phyloP scores from a whole-genome alignment of 2,113 vertebrate genomes.

The Osmerus mordax region DNA sequence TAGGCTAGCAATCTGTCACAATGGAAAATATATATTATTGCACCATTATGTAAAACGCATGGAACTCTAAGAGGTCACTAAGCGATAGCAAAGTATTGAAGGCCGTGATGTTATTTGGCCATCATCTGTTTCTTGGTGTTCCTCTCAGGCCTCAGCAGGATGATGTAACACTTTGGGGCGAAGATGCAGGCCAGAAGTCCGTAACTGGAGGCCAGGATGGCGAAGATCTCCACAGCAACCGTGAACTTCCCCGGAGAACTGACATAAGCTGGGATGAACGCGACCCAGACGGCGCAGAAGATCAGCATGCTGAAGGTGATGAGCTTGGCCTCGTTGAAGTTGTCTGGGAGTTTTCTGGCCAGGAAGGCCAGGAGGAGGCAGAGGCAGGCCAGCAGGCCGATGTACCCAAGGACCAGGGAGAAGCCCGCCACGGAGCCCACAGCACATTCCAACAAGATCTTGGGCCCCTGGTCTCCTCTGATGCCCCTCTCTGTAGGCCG shows the following conservation, averaged over 20 bases:
- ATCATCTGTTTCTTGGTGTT: slow-evolving; percentile 40
- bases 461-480: slow-evolving; percentile 37
- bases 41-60: no score
- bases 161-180: slow-evolving; percentile 50
- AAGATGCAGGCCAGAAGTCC: slow-evolving; percentile 53
- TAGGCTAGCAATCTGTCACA: no score
- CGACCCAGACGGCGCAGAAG: slow-evolving; percentile 51
- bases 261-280: slow-evolving; percentile 51
- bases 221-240: slow-evolving; percentile 52
- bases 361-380: slow-evolving; percentile 57
- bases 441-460: slow-evolving; percentile 56
- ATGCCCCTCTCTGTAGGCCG: slow-evolving; percentile 41
- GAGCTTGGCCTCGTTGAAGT: slow-evolving; percentile 61
- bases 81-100: no score
- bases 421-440: slow-evolving; percentile 54
- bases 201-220: slow-evolving; percentile 54
- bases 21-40: no score
- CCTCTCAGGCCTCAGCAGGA: slow-evolving; percentile 52
- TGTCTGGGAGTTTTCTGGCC: slow-evolving; percentile 52
- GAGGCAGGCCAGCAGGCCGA: slow-evolving; percentile 48
- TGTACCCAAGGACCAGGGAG: slow-evolving; percentile 53
- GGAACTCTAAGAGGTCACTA: no score
- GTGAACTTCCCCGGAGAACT: slow-evolving; percentile 52
- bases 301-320: slow-evolving; percentile 68
- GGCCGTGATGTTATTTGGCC: slow-evolving; percentile 26